These are phyloP conservation scores for Spea multiplicata DNA, from an alignment of 2,113 vertebrate species.

Conservation along the genomic window DNA sequence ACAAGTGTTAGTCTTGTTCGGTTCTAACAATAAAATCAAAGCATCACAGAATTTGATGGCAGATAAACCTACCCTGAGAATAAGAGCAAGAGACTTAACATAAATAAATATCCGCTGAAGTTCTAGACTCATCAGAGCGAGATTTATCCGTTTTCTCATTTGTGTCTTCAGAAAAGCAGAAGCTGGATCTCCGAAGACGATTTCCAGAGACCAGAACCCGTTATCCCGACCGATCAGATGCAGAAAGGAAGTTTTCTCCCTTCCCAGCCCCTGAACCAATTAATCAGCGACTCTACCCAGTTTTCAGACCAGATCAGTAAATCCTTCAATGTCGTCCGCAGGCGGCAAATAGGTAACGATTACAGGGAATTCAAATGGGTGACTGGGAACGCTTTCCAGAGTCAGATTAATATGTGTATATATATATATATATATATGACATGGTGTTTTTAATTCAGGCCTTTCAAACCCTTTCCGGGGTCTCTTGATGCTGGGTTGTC, in stretches of 20 bases:
- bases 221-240: constrained; percentile 6
- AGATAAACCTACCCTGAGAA: no score
- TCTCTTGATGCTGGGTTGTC: constrained; percentile 86
- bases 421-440: not conserved
- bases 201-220: constrained; percentile 70
- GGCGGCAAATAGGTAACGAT: constrained; percentile 81
- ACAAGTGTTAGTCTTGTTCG: no score
- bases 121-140: no score
- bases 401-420: not conserved
- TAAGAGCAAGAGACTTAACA: no score
- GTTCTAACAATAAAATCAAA: no score
- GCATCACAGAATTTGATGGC: no score
- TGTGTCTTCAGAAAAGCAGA: constrained; percentile 64
- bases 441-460: constrained; percentile 57
- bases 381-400: no score
- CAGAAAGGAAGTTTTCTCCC: not conserved
- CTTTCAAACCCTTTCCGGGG: constrained; percentile 91
- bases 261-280: constrained; percentile 28
- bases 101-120: no score
- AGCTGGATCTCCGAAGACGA: constrained; percentile 95
- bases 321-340: constrained; percentile 78
- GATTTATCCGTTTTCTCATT: not conserved
- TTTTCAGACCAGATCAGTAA: constrained; percentile 55
- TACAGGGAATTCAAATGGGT: no score
- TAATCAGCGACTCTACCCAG: not conserved